Percentiles rank a stretch among this genome's conserved stretches.
Conservation (phyloP, 2,888 invertebrate species). For the Eurytoma adleriae region DNA sequence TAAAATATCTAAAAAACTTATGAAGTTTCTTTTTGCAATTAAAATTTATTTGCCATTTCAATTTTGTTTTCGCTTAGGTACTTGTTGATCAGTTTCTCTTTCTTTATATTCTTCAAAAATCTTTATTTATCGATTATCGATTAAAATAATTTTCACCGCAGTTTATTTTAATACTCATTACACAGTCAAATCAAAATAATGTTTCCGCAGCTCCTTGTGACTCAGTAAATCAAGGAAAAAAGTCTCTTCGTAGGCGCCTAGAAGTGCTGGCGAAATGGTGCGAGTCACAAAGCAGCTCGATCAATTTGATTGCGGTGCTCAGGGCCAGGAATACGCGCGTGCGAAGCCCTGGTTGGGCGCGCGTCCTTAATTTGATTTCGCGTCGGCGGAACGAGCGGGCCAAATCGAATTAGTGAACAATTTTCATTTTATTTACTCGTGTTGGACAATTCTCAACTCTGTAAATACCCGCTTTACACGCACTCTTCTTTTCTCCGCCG, state of each 20-base stretch:
- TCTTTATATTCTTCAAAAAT: too few species aligned
- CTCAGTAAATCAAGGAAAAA: not conserved
- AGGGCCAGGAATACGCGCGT: not conserved
- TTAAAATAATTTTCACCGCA: too few species aligned
- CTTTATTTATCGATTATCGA: too few species aligned
- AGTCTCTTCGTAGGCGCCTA: not conserved
- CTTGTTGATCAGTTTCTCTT: too few species aligned
- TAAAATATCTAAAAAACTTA: too few species aligned
- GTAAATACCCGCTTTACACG: not conserved
- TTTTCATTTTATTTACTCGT: slow-evolving; percentile 35
- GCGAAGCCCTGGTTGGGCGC: not conserved
- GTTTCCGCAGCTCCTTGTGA: too few species aligned
- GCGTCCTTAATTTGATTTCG: slow-evolving; percentile 21
- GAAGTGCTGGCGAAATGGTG: not conserved
- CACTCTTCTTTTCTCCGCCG: slow-evolving; percentile 8
- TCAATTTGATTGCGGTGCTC: not conserved
- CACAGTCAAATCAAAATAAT: too few species aligned
- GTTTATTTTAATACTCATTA: too few species aligned
- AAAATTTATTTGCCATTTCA: too few species aligned
- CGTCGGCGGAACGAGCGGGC: not conserved
- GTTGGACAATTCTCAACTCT: slow-evolving; percentile 7
- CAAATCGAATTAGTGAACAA: slow-evolving; percentile 35
- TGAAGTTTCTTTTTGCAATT: too few species aligned
- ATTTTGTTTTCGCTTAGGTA: too few species aligned
- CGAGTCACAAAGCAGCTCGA: slow-evolving; percentile 22